Evolutionary conservation across 2,888 invertebrate species (phyloP), one percentile per base, ranked within the genome.

Genomic region (Mythimna impura): DNA sequence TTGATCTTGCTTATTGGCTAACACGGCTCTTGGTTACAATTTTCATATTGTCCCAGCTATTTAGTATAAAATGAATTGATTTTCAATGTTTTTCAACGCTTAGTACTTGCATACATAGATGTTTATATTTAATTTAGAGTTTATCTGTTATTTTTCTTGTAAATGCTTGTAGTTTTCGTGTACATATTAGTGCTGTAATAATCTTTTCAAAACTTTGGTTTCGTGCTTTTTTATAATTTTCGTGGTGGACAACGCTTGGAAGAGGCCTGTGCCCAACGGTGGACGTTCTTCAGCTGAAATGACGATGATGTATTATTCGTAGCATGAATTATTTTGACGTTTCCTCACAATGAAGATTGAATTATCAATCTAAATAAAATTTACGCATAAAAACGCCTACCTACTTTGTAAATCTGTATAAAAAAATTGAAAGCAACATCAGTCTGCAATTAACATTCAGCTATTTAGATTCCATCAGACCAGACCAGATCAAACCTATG

Each of bases 1-100:
- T 95, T 94, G 94, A 91, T 91, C 86, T 94, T 86, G 90, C 93
- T 93, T 94, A 95, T 94, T 95, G 93, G 91, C 92, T 90, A 93
- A 92, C 92, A 87, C 82, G 86, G 84, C 77, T 78, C 81, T 76
- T 80, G 80, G 84, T 85, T 85, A 87, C 85, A 85, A 84, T 87
- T 88, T 75, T 80, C 81, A 79, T 88, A 91, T 90, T 89, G 88
- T 91, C 89, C 84, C 75, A 88, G 80, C 87, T 88, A 88, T 86
- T 90, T 89, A 91, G 89, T 86, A 86, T 85, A 85, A 86, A 86
- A 83, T 86, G 83, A 80, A 83, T 86, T 81, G 83, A 87, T 86
- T 68, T 78, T 83, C 85, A 84, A 88, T 87, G 86, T 88, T 84
- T 88, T 88, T 87, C 86, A 74, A 86, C 73, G 78, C 86, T 88